Base-by-base conservation (phyloP, 1,140 invertebrate species). In the Eubasilissa regina region DNA sequence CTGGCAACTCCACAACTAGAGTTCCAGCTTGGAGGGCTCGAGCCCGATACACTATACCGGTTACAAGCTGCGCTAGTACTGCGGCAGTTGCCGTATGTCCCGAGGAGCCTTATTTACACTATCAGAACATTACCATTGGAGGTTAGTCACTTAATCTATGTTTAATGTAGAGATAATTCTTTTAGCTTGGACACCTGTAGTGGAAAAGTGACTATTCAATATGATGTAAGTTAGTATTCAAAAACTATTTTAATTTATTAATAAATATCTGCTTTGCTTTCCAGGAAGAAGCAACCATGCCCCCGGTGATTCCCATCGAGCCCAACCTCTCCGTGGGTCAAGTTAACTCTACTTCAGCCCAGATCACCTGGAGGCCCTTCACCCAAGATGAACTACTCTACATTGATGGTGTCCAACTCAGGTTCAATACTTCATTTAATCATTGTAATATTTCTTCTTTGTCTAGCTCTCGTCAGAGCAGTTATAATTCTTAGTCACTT, bases 1-100 rank as follows among this genome's bases (percentile, higher is more conserved):
- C 95, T 97, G 68, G 94, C 94, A 3, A 96, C 94, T 6, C 92
- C 93, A 10, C 94, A 96, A 74, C 87, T 97, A 75, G 95, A 97
- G 84, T 96, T 97, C 85, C 92, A 96, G 81, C 85, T 97, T 15
- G 90, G 92, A 11, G 92, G 91, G 21, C 86, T 97, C n/a, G 91
- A 93, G 84, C 93, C 96, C 0, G 92, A 94, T 58, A 96, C 95
- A 0, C 90, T 92, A 25, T 97, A 97, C 84, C 94, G 93, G 85
- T 91, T 97, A 3, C 93, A 95, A 86, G 95, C 96, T 0, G 93
- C 93, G 13, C 90, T 96, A 1, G 92, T 93, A 17, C 86, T 96
- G 15, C 89, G 93, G 60, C 94, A 95, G 82, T 83, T 96, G 0
- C 90, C 92, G 6, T 94, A 94, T 55, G 93, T 92, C 73, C 94